These are phyloP conservation scores for Pocillopora damicornis DNA, from an alignment of 64 coral and sea anemone genomes.

Conservation along the genomic window DNA sequence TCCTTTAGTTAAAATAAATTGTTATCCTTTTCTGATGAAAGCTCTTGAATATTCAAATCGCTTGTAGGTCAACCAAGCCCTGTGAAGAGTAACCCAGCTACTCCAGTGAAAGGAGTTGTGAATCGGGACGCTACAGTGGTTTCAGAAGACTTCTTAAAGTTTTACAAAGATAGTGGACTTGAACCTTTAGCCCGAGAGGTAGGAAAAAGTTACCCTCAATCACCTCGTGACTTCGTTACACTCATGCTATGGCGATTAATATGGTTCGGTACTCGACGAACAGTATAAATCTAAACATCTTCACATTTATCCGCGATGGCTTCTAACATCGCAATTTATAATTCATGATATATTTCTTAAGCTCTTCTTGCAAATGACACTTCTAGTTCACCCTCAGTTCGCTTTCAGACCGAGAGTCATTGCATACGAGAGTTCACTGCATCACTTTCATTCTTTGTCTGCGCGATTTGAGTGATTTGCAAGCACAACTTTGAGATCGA, in stretches of 20 bases:
- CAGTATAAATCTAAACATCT: slow-evolving; percentile 31
- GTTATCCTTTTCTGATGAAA: slow-evolving; percentile 54
- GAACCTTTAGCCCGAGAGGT: slow-evolving; percentile 84
- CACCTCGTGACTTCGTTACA: not conserved
- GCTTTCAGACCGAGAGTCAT: not conserved
- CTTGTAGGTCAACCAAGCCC: slow-evolving; percentile 89
- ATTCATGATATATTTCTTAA: slow-evolving; percentile 64
- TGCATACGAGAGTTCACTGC: not conserved
- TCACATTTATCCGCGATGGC: slow-evolving; percentile 59
- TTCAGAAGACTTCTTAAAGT: slow-evolving; percentile 81
- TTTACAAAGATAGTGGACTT: slow-evolving; percentile 76
- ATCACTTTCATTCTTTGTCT: not conserved
- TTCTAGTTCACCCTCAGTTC: not conserved
- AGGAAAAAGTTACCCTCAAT: not conserved
- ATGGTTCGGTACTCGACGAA: slow-evolving; percentile 13
- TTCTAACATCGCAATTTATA: slow-evolving; percentile 56
- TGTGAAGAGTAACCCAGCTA: slow-evolving; percentile 74
- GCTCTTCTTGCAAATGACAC: not conserved
- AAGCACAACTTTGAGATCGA: not conserved
- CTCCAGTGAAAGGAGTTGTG: slow-evolving; percentile 68
- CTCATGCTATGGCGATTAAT: not conserved
- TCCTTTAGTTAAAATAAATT: not conserved
- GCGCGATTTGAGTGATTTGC: not conserved
- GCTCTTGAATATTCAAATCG: slow-evolving; percentile 88
- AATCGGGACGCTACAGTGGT: slow-evolving; percentile 55